Percentiles rank a stretch among this genome's conserved stretches.
Evolutionary conservation across 2,888 invertebrate species (phyloP).

Genomic region (Oxystoma pomonae): DNA sequence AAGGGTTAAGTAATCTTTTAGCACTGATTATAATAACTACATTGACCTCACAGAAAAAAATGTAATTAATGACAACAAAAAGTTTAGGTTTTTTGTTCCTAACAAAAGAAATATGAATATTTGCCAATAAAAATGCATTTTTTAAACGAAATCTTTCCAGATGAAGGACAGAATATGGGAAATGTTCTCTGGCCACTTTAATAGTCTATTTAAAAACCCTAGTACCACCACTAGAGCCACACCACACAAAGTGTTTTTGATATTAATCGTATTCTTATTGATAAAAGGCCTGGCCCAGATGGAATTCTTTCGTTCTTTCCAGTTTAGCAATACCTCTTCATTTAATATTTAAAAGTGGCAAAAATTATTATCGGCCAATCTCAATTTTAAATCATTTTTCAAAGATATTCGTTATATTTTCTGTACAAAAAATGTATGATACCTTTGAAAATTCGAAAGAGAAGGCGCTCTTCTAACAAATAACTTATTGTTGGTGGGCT

Average conservation of each 20-base stretch:
- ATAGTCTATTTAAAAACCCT: neutral
- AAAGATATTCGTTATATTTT: neutral
- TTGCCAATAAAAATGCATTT: too few relatives aligned
- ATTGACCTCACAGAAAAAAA: neutral
- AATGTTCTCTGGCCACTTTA: neutral
- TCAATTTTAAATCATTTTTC: neutral
- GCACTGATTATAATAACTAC: neutral
- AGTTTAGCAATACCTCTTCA: too few relatives aligned
- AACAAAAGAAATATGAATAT: too few relatives aligned
- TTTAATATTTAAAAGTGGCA: neutral
- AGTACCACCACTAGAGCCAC: neutral
- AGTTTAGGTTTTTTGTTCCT: too few relatives aligned
- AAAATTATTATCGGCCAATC: neutral
- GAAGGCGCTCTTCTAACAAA: too few relatives aligned
- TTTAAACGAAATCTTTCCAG: neutral
- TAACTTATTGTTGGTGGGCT: too few relatives aligned
- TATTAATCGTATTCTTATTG: neutral
- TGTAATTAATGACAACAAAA: too few relatives aligned
- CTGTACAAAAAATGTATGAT: neutral
- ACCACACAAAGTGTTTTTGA: neutral
- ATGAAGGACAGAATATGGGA: neutral
- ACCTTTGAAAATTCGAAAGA: neutral
- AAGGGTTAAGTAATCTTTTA: neutral
- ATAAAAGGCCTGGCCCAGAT: too few relatives aligned
- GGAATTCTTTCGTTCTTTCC: too few relatives aligned